Conservation (phyloP, 1,140 invertebrate species). For the Drosophila mauritiana region DNA sequence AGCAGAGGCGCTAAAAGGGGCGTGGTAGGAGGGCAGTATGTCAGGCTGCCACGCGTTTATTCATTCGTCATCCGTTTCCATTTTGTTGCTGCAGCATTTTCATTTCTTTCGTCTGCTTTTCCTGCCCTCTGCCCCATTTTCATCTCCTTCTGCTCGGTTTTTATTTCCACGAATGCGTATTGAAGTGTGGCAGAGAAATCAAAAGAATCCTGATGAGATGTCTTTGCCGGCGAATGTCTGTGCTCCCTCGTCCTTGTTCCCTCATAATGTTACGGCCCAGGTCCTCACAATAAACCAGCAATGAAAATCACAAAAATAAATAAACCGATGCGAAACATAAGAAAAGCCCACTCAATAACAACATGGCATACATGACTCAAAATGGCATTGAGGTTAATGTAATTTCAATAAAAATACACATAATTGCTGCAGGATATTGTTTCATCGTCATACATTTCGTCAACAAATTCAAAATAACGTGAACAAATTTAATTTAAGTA, state of each 20-base stretch:
- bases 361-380: conserved; percentile 5
- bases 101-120: conserved; percentile 36
- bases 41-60: conserved; percentile 76
- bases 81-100: conserved; percentile 65
- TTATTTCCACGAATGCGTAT: conserved; percentile 66
- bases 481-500: neutral
- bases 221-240: conserved; percentile 37
- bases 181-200: conserved; percentile 77
- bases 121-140: conserved; percentile 5
- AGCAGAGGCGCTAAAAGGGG: neutral
- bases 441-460: conserved; percentile 8
- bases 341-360: conserved; percentile 26
- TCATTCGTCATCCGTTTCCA: conserved; percentile 75
- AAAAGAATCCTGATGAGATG: conserved; percentile 79
- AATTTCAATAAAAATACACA: conserved; percentile 64
- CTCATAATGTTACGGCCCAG: conserved; percentile 45
- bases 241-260: conserved; percentile 11
- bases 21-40: conserved; percentile 41
- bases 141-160: conserved; percentile 26
- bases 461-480: neutral
- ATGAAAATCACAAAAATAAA: conserved; percentile 40
- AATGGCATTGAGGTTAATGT: conserved; percentile 40
- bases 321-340: conserved; percentile 48
- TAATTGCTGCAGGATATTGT: conserved; percentile 54
- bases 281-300: conserved; percentile 30